These are phyloP conservation scores for Lapara coniferarum DNA, from an alignment of 2,888 invertebrate genomes.

Conservation along the genomic window DNA sequence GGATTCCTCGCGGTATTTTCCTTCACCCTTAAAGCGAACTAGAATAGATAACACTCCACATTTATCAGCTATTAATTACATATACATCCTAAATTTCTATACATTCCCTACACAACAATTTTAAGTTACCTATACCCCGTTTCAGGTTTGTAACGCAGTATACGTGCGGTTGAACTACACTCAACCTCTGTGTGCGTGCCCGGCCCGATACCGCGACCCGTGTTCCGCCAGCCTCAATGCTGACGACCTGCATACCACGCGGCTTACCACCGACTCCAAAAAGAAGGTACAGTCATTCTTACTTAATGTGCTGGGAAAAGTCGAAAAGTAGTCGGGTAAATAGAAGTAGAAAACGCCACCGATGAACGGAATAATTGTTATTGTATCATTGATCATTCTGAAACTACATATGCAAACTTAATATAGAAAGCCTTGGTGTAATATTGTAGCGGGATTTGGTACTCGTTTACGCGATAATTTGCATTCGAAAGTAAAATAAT, in stretches of 20 bases:
- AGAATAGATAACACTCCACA: not conserved
- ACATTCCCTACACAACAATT: conserved; percentile 22
- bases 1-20: too few relatives aligned
- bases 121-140: conserved; percentile 36
- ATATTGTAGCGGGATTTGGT: not conserved
- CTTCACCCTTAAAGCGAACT: too few relatives aligned
- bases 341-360: not conserved
- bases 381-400: too few relatives aligned
- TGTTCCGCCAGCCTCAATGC: conserved; percentile 95
- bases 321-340: too few relatives aligned
- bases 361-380: too few relatives aligned
- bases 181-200: conserved; percentile 96
- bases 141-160: conserved; percentile 95
- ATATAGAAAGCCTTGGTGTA: not conserved
- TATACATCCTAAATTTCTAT: not conserved
- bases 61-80: not conserved
- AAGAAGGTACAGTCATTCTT: conserved; percentile 85
- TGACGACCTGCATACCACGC: conserved; percentile 96
- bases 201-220: conserved; percentile 93
- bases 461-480: not conserved
- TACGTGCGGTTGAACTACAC: conserved; percentile 96
- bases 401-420: not conserved
- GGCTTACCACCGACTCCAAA: conserved; percentile 92
- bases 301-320: not conserved
- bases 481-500: conserved; percentile 16